phyloP scores from a whole-genome alignment of 64 coral and sea anemone species.

The Stichodactyla helianthus region DNA sequence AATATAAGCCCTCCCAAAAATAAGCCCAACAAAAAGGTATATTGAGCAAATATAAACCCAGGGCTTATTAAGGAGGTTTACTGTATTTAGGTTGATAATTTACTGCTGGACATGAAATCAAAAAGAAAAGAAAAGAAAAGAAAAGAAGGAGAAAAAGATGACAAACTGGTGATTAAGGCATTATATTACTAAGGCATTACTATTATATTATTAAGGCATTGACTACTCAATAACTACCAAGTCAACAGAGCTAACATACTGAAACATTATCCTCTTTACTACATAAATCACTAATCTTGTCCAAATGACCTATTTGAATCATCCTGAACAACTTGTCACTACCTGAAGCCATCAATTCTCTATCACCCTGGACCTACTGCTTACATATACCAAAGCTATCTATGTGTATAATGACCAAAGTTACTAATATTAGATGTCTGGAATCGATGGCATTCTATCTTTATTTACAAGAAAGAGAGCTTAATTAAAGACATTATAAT shows the following conservation, averaged over 20 bases:
- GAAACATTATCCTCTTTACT: neutral
- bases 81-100: too few species aligned
- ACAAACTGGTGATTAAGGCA: neutral
- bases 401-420: too few species aligned
- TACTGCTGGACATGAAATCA: neutral
- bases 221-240: neutral
- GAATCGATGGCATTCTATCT: neutral
- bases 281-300: neutral
- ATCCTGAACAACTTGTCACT: neutral
- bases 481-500: neutral
- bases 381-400: neutral
- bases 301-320: neutral
- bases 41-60: too few species aligned
- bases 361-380: neutral
- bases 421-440: too few species aligned
- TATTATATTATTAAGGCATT: neutral
- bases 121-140: neutral
- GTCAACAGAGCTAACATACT: neutral
- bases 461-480: neutral
- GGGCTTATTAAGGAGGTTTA: too few species aligned
- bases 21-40: too few species aligned
- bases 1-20: too few species aligned
- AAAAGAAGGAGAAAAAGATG: neutral
- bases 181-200: neutral
- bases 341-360: neutral